These are phyloP conservation scores for Acromyrmex echinatior DNA, from an alignment of 1,140 invertebrate species.

Conservation along the genomic window DNA sequence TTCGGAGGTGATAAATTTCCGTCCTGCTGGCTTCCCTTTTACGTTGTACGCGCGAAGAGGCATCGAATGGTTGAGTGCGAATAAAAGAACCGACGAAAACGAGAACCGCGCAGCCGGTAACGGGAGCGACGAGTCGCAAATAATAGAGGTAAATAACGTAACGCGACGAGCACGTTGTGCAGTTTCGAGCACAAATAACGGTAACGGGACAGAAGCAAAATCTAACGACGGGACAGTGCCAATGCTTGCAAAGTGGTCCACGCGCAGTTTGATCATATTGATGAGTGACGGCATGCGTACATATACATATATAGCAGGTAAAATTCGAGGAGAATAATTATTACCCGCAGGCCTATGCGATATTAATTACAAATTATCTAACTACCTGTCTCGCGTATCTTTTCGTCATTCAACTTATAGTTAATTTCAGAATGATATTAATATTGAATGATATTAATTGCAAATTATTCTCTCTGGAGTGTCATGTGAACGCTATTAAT, in stretches of 20 bases:
- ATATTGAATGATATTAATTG: slow-evolving; percentile 61
- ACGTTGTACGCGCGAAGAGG: neutral
- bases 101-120: slow-evolving; percentile 2
- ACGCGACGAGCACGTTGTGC: neutral
- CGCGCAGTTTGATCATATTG: slow-evolving; percentile 33
- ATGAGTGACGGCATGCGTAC: slow-evolving; percentile 5
- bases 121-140: slow-evolving; percentile 57
- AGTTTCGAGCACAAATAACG: slow-evolving; percentile 57
- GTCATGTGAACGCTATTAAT: slow-evolving; percentile 51
- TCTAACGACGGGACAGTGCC: slow-evolving; percentile 45
- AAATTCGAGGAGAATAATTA: slow-evolving; percentile 57
- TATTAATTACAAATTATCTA: slow-evolving; percentile 65
- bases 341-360: slow-evolving; percentile 55
- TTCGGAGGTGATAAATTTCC: slow-evolving; percentile 68
- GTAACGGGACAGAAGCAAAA: slow-evolving; percentile 20
- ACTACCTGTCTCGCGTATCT: slow-evolving; percentile 38
- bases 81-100: slow-evolving; percentile 33
- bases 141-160: slow-evolving; percentile 67
- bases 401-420: slow-evolving; percentile 54
- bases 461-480: slow-evolving; percentile 31
- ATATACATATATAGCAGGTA: neutral
- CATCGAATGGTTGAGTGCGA: slow-evolving; percentile 1
- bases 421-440: slow-evolving; percentile 60
- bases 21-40: slow-evolving; percentile 25
- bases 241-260: slow-evolving; percentile 34